Base-by-base conservation (phyloP, 2,113 vertebrate genomes). In the Nannospalax galili region DNA sequence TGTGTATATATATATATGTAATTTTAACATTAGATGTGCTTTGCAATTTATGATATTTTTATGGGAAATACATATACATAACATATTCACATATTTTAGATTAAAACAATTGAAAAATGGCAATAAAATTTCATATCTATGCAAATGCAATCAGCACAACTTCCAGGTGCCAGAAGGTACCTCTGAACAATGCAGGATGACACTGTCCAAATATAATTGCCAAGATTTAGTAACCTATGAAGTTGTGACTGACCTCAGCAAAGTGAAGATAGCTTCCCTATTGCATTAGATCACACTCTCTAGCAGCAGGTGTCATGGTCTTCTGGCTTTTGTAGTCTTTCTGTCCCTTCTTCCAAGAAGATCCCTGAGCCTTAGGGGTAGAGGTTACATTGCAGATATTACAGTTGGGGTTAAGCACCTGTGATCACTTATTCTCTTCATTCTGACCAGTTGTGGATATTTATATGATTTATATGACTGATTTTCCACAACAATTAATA, bases 171-270 rank as follows among this genome's bases (percentile, higher is more conserved):
- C 98, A 98, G 91, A 98, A 98, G 94, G 98, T 97, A 92, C 37
- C 7, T 97, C 30, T 99, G 98, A 98, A 97, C 97, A 0, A 96
- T 98, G 10, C 92, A 98, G 94, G 98, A 99, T 75, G 97, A 96
- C 74, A 98, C 97, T 20, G 98, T 98, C 94, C 98, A 99, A 97
- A 99, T 99, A 98, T 98, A 98, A 98, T 92, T 98, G 56, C 98
- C 98, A 0, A 97, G 98, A 84, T 97, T 98, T 80, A 99, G 96
- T 97, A 98, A 98, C 98, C 60, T 98, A 98, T 0, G 98, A 98
- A 40, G 98, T 96, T 56, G 97, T 98, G 84, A 99, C 98, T 0
- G 98, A 98, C n/a, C 95, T 98, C 48, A 99, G 98, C 95, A 98
- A 99, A 95, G 98, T 98, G 1, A 98, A 98, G 90, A 98, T 11